Percentiles rank a stretch among this genome's conserved stretches.
phyloP scores from a whole-genome alignment of 2,888 invertebrate genomes.

The Phortica magna region DNA sequence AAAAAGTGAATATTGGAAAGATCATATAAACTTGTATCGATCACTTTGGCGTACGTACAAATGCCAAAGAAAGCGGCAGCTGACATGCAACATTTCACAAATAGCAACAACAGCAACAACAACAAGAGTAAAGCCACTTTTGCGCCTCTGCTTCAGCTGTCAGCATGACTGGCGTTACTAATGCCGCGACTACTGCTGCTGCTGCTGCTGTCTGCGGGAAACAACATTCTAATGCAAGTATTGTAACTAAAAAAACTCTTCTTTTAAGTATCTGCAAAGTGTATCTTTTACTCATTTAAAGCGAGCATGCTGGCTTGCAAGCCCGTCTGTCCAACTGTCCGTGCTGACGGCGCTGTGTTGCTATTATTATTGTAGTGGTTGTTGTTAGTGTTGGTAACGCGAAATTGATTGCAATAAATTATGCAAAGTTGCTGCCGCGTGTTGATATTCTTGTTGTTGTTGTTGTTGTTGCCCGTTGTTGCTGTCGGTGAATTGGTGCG shows the following conservation, averaged over 20 bases:
- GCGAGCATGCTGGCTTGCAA: not conserved
- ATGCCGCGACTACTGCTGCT: not conserved
- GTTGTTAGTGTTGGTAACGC: constrained; percentile 13
- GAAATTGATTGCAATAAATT: constrained; percentile 30
- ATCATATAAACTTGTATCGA: constrained; percentile 11
- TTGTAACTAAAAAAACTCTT: not conserved
- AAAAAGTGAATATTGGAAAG: not conserved
- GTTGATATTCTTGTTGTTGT: constrained; percentile 43
- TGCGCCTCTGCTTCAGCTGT: not conserved
- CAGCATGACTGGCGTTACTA: not conserved
- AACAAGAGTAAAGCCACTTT: not conserved
- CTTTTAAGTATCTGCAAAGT: not conserved
- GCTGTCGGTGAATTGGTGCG: constrained; percentile 55
- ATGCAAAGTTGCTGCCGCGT: constrained; percentile 28
- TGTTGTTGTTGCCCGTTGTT: constrained; percentile 40
- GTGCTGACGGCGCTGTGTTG: not conserved
- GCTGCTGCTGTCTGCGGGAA: not conserved
- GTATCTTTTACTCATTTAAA: constrained; percentile 25
- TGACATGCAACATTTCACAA: constrained; percentile 29
- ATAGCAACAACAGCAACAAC: constrained; percentile 6
- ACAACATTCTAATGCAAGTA: constrained; percentile 27
- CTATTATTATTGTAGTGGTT: not conserved
- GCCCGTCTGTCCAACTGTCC: not conserved
- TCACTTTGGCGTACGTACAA: not conserved
- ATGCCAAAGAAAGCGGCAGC: constrained; percentile 1